These are phyloP conservation scores for Coleophora deauratella DNA, from an alignment of 2,888 invertebrate species.

Conservation along the genomic window DNA sequence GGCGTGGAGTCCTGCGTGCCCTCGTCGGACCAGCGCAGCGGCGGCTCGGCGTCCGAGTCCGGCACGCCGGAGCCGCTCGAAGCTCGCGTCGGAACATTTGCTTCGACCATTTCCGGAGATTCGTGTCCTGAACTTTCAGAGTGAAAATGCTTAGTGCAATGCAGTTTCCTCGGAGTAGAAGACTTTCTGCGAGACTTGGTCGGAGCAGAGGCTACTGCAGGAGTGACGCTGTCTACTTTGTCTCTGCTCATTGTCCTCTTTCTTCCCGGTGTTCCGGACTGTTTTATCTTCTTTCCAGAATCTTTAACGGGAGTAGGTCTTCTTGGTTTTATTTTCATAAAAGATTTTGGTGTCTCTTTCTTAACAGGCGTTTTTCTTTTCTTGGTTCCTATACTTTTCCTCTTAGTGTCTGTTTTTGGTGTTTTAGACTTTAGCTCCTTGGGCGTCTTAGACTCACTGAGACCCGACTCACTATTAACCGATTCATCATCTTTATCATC, in stretches of 20 bases:
- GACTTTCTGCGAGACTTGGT: conserved; percentile 66
- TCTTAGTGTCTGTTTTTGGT: conserved; percentile 20
- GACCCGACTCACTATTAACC: conserved; percentile 31
- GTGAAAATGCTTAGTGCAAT: conserved; percentile 48
- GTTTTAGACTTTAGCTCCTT: conserved; percentile 19
- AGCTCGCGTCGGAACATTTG: conserved; percentile 18
- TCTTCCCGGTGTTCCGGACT: conserved; percentile 19
- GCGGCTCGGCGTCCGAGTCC: conserved; percentile 48
- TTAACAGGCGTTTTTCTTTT: conserved; percentile 41
- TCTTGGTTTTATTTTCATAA: conserved; percentile 57
- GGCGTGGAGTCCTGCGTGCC: conserved; percentile 46
- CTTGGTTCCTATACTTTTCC: conserved; percentile 21
- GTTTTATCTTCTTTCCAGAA: conserved; percentile 26
- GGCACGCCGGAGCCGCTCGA: conserved; percentile 19
- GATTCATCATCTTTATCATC: conserved; percentile 30
- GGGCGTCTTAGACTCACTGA: conserved; percentile 18
- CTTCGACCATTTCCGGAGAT: conserved; percentile 32
- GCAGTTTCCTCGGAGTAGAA: conserved; percentile 62
- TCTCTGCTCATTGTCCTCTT: conserved; percentile 34
- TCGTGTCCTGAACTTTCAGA: conserved; percentile 40
- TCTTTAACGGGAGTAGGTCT: conserved; percentile 46
- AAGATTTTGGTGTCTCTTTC: conserved; percentile 40
- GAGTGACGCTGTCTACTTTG: conserved; percentile 19
- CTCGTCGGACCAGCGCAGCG: conserved; percentile 57
- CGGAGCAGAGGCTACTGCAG: conserved; percentile 26